Percentiles rank a stretch among this genome's conserved stretches.
Conservation (phyloP, 2,113 vertebrate species). For the Corythoichthys haematopterus region DNA sequence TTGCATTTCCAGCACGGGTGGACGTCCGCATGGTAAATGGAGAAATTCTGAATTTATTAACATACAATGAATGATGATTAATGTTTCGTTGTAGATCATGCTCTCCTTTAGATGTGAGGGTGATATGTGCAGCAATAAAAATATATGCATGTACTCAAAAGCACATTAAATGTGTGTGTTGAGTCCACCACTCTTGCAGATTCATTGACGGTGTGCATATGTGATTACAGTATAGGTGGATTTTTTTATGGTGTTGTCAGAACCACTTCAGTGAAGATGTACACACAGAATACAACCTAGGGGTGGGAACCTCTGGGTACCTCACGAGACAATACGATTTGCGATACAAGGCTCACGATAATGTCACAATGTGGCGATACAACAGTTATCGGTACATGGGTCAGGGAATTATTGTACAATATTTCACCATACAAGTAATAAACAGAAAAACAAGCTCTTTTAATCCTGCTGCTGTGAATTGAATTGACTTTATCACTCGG, state of each 20-base stretch:
- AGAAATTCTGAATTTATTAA: slow-evolving; percentile 84
- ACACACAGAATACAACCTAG: slow-evolving; percentile 8
- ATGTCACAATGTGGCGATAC: too few species aligned
- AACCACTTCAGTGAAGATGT: slow-evolving; percentile 39
- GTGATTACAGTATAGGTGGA: slow-evolving; percentile 36
- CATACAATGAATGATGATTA: slow-evolving; percentile 86
- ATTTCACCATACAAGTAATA: too few species aligned
- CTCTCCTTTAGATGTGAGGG: slow-evolving; percentile 75
- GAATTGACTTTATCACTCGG: too few species aligned
- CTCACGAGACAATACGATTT: too few species aligned
- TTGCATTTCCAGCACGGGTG: slow-evolving; percentile 76
- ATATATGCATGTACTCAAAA: slow-evolving; percentile 71
- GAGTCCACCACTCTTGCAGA: slow-evolving; percentile 53
- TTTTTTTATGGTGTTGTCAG: slow-evolving; percentile 26
- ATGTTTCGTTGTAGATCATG: slow-evolving; percentile 78
- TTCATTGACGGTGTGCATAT: slow-evolving; percentile 40
- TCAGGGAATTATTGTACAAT: too few species aligned
- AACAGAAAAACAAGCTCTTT: too few species aligned
- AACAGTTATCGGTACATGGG: too few species aligned
- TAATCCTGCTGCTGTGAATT: background rate
- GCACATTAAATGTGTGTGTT: slow-evolving; percentile 56
- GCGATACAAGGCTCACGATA: too few species aligned
- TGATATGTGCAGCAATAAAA: slow-evolving; percentile 77
- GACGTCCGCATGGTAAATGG: slow-evolving; percentile 80
- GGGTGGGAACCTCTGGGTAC: too few species aligned